phyloP scores from a whole-genome alignment of 2,113 vertebrate species.

The Oryzias javanicus region DNA sequence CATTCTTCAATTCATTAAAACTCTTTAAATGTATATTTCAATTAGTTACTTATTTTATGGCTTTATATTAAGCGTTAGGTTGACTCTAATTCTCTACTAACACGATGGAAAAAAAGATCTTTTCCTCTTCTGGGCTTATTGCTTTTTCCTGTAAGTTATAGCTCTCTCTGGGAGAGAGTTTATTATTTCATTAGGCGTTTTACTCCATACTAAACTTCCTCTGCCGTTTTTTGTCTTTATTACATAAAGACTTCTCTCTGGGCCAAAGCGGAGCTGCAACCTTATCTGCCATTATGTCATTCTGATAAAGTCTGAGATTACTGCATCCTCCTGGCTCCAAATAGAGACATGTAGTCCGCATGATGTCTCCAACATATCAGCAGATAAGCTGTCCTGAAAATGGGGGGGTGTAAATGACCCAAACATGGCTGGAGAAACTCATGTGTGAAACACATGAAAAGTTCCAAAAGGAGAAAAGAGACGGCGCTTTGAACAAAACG shows the following conservation, averaged over 20 bases:
- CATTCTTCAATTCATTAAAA: neutral
- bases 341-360: constrained; percentile 36
- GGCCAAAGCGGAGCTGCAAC: constrained; percentile 36
- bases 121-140: constrained; percentile 19
- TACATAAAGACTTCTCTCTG: constrained; percentile 51
- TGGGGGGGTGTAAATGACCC: constrained; percentile 14
- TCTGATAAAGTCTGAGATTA: constrained; percentile 39
- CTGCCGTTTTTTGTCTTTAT: constrained; percentile 54
- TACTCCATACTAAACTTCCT: constrained; percentile 53
- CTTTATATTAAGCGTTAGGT: constrained; percentile 6
- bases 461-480: neutral
- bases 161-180: constrained; percentile 41
- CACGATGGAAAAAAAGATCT: constrained; percentile 13
- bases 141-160: constrained; percentile 43
- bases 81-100: constrained; percentile 19
- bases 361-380: constrained; percentile 23
- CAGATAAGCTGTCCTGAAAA: constrained; percentile 32
- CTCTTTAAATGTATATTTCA: neutral
- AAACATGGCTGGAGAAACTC: constrained; percentile 2
- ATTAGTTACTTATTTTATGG: neutral
- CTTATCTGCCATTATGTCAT: constrained; percentile 62
- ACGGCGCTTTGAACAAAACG: neutral
- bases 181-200: constrained; percentile 58
- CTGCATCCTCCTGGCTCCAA: constrained; percentile 41
- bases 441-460: constrained; percentile 10